Conservation (phyloP, 2,888 invertebrate genomes). For the Dendrolimus houi region DNA sequence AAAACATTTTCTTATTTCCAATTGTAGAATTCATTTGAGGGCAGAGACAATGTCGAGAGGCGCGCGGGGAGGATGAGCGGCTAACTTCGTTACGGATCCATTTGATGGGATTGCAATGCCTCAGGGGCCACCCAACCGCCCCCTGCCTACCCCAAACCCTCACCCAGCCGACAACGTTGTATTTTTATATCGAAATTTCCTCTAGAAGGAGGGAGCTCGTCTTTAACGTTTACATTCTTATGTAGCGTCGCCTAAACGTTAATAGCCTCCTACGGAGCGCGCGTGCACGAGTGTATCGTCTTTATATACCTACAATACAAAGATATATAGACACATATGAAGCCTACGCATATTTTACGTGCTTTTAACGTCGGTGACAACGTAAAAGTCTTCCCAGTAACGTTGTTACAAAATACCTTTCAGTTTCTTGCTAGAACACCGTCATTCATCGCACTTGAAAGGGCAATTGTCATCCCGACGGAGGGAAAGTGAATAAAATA, state of each 20-base stretch:
- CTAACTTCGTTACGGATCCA: conserved; percentile 88
- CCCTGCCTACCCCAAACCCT: conserved; percentile 26
- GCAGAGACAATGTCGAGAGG: conserved; percentile 75
- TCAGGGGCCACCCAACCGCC: conserved; percentile 59
- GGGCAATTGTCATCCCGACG: conserved; percentile 21
- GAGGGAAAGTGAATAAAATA: conserved; percentile 46
- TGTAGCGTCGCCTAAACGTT: conserved; percentile 72
- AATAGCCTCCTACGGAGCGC: conserved; percentile 65
- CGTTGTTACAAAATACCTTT: conserved; percentile 55
- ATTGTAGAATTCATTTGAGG: conserved; percentile 77
- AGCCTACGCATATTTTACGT: conserved; percentile 47
- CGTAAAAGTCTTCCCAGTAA: conserved; percentile 52
- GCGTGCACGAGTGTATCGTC: conserved; percentile 34
- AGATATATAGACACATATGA: conserved; percentile 9
- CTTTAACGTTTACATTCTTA: conserved; percentile 77
- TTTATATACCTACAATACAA: conserved; percentile 14
- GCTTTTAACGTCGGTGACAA: conserved; percentile 55
- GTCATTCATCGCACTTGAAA: conserved; percentile 40
- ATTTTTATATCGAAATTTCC: conserved; percentile 77
- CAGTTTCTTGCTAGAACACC: conserved; percentile 33
- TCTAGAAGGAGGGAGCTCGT: conserved; percentile 66
- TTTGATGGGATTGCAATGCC: conserved; percentile 84
- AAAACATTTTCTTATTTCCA: conserved; percentile 77
- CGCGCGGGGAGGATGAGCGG: conserved; percentile 76
- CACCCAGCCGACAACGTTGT: conserved; percentile 52